Evolutionary conservation across 2,797 vertebrate genomes (phyloP), one percentile per base, ranked within the genome.

Genomic region (Phalanger gymnotis): DNA sequence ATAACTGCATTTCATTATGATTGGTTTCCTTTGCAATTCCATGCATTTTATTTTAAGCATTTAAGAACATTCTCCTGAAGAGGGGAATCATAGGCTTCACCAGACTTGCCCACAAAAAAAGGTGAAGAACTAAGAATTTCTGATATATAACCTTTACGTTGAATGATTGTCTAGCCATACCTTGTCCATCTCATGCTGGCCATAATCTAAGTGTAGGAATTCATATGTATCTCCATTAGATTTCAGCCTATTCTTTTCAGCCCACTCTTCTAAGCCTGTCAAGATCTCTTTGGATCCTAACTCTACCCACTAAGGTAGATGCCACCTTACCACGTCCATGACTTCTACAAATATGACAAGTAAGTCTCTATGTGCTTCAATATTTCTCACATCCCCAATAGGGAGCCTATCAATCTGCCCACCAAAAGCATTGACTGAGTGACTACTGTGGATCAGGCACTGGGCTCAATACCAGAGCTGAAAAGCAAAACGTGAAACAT

Each of bases 351-450:
- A 81, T 81, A 87, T 1, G 13, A 66, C 92, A 94, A 56, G 56
- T 14, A 25, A 92, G 94, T 91, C 30, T 90, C 87, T 40, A 30
- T 89, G 19, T 47, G 10, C 52, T 40, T 90, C 94, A 61, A 16
- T 94, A 87, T 94, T 87, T 93, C 53, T 89, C 66, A 73, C 54
- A 87, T 54, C 87, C 81, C 31, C n/a, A 51, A 51, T 87, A 51
- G 22, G 40, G 40, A 27, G 22, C 19, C 66, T 40, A 81, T 22
- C 2, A 12, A 47, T 47, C 73, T 47, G 73, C 47, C 73, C 22
- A 27, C 0, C n/a, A 81, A 81, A 81, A 25, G 9, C 40, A 81
- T 0, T 81, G 73, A 81, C 7, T 47, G 31, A 61, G 4, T 13
- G 40, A 11, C 22, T 73, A 22, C 66, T 40, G 40, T 22, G n/a